Conservation (phyloP, 2,888 invertebrate species). For the Oxyteleia sp. region DNA sequence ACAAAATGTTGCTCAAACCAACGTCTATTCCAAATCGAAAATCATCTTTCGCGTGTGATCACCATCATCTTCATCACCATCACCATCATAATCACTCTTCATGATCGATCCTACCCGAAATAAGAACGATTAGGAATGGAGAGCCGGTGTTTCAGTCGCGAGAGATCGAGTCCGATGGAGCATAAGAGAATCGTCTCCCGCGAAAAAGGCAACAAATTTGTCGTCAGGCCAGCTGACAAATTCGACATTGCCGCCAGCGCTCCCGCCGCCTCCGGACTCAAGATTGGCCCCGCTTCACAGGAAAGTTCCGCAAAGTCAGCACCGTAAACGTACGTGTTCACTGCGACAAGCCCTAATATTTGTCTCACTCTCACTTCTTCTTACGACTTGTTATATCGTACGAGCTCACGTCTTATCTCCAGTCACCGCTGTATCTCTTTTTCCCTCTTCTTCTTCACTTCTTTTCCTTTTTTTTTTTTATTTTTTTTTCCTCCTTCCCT, state of each 20-base stretch:
- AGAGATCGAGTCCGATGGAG: constrained; percentile 84
- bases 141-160: constrained; percentile 86
- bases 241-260: constrained; percentile 81
- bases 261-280: constrained; percentile 82
- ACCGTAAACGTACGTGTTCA: constrained; percentile 84
- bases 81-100: constrained; percentile 36
- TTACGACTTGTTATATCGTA: constrained; percentile 29
- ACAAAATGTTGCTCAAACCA: constrained; percentile 61
- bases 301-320: constrained; percentile 82
- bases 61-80: constrained; percentile 30
- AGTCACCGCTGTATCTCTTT: constrained; percentile 32
- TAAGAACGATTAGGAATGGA: constrained; percentile 76
- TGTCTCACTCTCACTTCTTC: constrained; percentile 54
- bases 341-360: constrained; percentile 68
- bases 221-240: constrained; percentile 81
- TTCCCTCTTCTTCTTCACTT: too few species aligned
- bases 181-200: constrained; percentile 84
- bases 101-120: constrained; percentile 60
- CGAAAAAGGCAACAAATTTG: constrained; percentile 78
- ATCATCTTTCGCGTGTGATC: constrained; percentile 9
- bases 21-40: constrained; percentile 47
- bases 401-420: too few species aligned
- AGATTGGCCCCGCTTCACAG: constrained; percentile 84
- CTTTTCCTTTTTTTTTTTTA: too few species aligned
- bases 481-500: too few species aligned